phyloP scores from a whole-genome alignment of 2,888 invertebrate species.

The Scaptomyza parva region DNA sequence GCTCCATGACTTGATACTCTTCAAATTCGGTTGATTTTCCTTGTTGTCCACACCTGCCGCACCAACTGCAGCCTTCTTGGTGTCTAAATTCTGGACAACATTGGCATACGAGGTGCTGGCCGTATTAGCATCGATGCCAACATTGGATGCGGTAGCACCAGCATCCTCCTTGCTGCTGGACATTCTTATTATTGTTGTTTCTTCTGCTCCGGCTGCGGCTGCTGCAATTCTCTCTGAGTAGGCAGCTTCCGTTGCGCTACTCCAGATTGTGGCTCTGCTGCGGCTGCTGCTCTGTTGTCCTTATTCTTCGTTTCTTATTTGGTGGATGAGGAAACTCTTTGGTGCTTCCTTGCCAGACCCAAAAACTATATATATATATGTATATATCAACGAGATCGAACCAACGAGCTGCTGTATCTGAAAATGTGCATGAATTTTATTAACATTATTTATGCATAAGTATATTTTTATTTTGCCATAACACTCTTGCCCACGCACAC shows the following conservation, averaged over 20 bases:
- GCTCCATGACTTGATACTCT: conserved; percentile 83
- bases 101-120: conserved; percentile 88
- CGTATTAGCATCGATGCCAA: conserved; percentile 71
- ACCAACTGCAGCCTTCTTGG: conserved; percentile 57
- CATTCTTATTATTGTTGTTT: conserved; percentile 68
- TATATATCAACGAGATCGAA: conserved; percentile 49
- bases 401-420: conserved; percentile 52
- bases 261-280: conserved; percentile 55
- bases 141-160: conserved; percentile 65
- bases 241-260: conserved; percentile 59
- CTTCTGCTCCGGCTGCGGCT: conserved; percentile 19
- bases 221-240: conserved; percentile 60
- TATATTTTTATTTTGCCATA: conserved; percentile 1
- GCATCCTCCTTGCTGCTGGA: conserved; percentile 83
- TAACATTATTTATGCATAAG: conserved; percentile 6
- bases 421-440: conserved; percentile 1
- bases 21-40: conserved; percentile 82
- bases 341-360: conserved; percentile 76
- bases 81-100: conserved; percentile 86
- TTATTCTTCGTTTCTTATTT: conserved; percentile 30
- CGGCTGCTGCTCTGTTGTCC: conserved; percentile 38
- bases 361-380: conserved; percentile 11
- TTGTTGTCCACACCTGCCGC: conserved; percentile 67
- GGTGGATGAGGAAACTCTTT: conserved; percentile 79
- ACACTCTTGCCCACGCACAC: conserved; percentile 30